Conservation (phyloP, 2,113 vertebrate genomes). For the Fregata magnificens region DNA sequence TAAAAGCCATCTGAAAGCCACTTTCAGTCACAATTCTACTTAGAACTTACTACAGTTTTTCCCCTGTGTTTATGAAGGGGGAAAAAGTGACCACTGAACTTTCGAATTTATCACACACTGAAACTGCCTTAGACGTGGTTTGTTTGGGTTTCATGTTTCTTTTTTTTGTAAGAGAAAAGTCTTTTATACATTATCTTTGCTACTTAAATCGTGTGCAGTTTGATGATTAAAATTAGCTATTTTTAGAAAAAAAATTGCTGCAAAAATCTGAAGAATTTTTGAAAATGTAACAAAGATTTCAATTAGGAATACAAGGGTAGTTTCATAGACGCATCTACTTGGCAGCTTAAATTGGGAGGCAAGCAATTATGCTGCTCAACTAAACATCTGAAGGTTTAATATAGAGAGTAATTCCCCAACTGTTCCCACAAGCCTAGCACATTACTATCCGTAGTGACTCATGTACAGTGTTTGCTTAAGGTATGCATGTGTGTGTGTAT, state of each 20-base stretch:
- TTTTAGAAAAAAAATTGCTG: conserved; percentile 50
- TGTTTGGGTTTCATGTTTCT: conserved; percentile 43
- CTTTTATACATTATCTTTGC: conserved; percentile 69
- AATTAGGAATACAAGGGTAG: conserved; percentile 38
- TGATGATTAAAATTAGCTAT: conserved; percentile 63
- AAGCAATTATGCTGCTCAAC: not conserved
- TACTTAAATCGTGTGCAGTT: conserved; percentile 54
- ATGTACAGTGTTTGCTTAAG: not conserved
- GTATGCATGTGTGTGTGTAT: not conserved
- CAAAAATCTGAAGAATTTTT: conserved; percentile 57
- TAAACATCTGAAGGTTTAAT: conserved; percentile 18
- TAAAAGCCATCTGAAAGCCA: conserved; percentile 52
- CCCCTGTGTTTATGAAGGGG: not conserved
- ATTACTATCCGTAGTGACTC: conserved; percentile 14
- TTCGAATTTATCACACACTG: conserved; percentile 28
- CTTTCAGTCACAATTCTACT: conserved; percentile 26
- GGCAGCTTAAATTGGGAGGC: conserved; percentile 45
- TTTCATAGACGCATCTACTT: conserved; percentile 35
- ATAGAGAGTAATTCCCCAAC: not conserved
- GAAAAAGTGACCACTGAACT: conserved; percentile 11
- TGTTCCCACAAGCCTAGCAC: not conserved
- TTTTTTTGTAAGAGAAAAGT: conserved; percentile 59
- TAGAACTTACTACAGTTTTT: not conserved
- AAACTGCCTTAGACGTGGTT: conserved; percentile 56
- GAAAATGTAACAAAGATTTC: conserved; percentile 50